A percentile compares a stretch with the other conserved stretches of the same genome.
Evolutionary conservation across 2,797 vertebrate genomes (phyloP).

Genomic region (Mallotus villosus): DNA sequence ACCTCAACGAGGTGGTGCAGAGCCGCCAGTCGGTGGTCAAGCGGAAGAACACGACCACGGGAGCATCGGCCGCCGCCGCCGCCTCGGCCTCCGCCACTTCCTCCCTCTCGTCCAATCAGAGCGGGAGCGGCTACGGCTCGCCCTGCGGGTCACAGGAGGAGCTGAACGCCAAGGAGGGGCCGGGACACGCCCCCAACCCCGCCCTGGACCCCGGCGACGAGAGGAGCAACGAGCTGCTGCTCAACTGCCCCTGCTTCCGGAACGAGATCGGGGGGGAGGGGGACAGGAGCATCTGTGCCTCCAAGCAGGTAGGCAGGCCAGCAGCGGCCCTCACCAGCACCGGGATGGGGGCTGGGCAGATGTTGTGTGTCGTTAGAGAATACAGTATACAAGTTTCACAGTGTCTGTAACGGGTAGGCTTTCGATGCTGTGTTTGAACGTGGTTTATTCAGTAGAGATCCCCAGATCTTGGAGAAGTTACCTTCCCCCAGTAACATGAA

Average conservation of each 20-base stretch:
- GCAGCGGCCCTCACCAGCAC: background rate
- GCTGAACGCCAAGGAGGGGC: constrained; percentile 87
- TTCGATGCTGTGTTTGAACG: no score
- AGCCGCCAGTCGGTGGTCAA: constrained; percentile 92
- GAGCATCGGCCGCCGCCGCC: constrained; percentile 92
- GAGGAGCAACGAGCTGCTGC: constrained; percentile 96
- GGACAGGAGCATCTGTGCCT: constrained; percentile 90
- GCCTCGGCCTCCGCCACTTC: constrained; percentile 86
- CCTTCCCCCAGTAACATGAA: no score
- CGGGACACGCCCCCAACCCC: constrained; percentile 61
- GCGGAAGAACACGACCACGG: constrained; percentile 97
- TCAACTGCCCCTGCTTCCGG: constrained; percentile 97
- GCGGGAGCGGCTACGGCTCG: constrained; percentile 80
- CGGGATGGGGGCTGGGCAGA: background rate
- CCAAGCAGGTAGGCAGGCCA: constrained; percentile 70
- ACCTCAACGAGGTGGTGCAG: constrained; percentile 90
- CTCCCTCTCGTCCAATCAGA: constrained; percentile 87
- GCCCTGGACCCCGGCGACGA: constrained; percentile 94
- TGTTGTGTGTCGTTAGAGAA: no score
- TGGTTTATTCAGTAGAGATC: no score
- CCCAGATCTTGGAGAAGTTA: no score
- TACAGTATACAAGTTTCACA: background rate
- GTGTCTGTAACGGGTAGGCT: no score
- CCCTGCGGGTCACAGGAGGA: constrained; percentile 98
- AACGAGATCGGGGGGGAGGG: constrained; percentile 97